Percentiles rank a stretch among this genome's conserved stretches.
These are phyloP conservation scores for Lucilia sericata DNA, from an alignment of 1,140 invertebrate species.

Conservation along the genomic window DNA sequence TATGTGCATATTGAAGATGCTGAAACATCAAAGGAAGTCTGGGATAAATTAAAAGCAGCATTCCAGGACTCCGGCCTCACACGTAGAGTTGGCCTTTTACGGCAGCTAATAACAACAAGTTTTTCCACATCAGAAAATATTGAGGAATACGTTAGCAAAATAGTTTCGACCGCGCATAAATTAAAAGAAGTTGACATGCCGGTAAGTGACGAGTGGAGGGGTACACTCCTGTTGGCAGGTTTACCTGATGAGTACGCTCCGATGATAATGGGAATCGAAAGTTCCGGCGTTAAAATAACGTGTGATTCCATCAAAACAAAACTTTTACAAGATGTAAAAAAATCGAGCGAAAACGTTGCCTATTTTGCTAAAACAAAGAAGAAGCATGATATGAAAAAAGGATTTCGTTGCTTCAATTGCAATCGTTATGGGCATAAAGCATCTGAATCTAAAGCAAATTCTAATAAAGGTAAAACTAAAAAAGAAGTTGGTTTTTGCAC, in stretches of 20 bases:
- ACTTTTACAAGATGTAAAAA: too few species aligned
- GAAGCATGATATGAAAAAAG: background rate
- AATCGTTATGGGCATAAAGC: too few species aligned
- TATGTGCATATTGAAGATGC: background rate
- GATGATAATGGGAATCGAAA: too few species aligned
- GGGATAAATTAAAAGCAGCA: constrained; percentile 2
- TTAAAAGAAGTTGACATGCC: too few species aligned
- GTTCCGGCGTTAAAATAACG: too few species aligned
- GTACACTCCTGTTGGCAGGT: too few species aligned
- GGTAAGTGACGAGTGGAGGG: too few species aligned
- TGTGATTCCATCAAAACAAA: too few species aligned
- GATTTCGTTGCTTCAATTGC: constrained; percentile 25
- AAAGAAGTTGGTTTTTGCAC: constrained; percentile 18
- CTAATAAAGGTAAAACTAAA: background rate
- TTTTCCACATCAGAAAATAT: too few species aligned
- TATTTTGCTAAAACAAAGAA: background rate
- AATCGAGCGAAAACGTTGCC: background rate
- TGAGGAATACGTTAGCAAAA: too few species aligned
- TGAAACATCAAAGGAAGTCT: constrained; percentile 14
- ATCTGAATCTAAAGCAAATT: background rate
- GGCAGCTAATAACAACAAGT: background rate
- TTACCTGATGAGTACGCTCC: too few species aligned
- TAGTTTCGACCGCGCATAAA: too few species aligned
- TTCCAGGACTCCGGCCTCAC: background rate
- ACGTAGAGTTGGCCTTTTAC: background rate